Evolutionary conservation across 2,888 invertebrate species (phyloP).

Genomic region (Eulithis testata): DNA sequence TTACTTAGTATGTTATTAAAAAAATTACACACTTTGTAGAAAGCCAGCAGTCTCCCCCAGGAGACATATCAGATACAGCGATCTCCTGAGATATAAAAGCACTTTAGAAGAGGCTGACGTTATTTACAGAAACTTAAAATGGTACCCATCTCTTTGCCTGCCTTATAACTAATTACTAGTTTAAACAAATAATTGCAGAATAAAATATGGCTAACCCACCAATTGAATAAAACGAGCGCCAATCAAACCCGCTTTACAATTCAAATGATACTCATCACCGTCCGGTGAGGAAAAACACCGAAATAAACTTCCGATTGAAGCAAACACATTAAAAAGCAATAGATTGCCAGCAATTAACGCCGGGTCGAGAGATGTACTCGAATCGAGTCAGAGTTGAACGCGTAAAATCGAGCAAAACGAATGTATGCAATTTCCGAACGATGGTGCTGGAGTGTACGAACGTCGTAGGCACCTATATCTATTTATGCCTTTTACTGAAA

Average conservation of each 20-base stretch:
- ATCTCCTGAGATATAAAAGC: constrained; percentile 15
- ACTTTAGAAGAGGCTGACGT: constrained; percentile 10
- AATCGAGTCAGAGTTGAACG: constrained; percentile 27
- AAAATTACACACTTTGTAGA: no score
- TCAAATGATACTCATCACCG: constrained; percentile 50
- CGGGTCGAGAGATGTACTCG: constrained; percentile 42
- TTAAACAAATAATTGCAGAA: background rate
- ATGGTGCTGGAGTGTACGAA: constrained; percentile 37
- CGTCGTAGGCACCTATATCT: background rate
- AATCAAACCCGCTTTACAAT: constrained; percentile 37
- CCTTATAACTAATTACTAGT: no score
- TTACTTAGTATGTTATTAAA: no score
- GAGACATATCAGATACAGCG: constrained; percentile 12
- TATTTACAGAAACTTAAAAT: background rate
- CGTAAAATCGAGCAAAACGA: constrained; percentile 52
- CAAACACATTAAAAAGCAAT: constrained; percentile 74
- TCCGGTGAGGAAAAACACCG: constrained; percentile 48
- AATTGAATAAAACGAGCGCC: background rate
- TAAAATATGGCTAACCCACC: background rate
- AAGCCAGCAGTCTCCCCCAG: background rate
- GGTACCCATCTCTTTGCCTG: no score
- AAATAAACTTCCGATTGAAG: constrained; percentile 54
- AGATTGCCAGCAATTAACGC: constrained; percentile 74
- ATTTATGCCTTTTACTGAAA: background rate
- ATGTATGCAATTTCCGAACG: constrained; percentile 60